phyloP scores from a whole-genome alignment of 2,797 vertebrate species.

The Petrocephalus sullivani region DNA sequence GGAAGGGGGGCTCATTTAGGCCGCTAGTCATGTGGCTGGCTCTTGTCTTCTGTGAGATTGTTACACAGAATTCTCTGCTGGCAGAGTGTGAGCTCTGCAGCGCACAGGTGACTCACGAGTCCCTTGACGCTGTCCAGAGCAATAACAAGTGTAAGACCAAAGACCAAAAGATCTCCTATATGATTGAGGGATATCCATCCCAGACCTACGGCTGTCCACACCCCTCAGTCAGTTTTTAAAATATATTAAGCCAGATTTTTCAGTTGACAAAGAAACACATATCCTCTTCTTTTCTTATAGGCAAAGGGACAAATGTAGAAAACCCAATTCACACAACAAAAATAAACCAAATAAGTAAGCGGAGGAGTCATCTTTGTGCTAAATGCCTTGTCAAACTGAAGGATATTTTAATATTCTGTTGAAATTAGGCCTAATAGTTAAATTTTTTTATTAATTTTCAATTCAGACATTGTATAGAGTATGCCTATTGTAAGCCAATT shows the following conservation, averaged over 20 bases:
- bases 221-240: not conserved
- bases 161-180: not conserved
- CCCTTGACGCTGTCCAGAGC: conserved; percentile 34
- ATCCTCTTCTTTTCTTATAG: not conserved
- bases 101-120: conserved; percentile 33
- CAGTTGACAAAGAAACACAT: not conserved
- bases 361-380: not conserved
- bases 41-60: conserved; percentile 34
- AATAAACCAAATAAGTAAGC: not conserved
- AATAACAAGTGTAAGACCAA: conserved; percentile 24
- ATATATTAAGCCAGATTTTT: not conserved
- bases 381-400: not conserved
- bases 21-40: conserved; percentile 24
- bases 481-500: not conserved
- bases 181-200: not conserved
- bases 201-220: not conserved
- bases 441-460: not conserved
- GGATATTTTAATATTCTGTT: not conserved
- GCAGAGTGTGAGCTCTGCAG: conserved; percentile 25
- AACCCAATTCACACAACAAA: not conserved
- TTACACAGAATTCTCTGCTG: conserved; percentile 23
- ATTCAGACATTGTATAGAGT: not conserved
- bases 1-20: not conserved
- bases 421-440: not conserved
- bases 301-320: not conserved